Percentiles rank a stretch among this genome's conserved stretches.
Evolutionary conservation across 2,888 invertebrate genomes (phyloP).

Genomic region (Caenorhabditis drosophilae): DNA sequence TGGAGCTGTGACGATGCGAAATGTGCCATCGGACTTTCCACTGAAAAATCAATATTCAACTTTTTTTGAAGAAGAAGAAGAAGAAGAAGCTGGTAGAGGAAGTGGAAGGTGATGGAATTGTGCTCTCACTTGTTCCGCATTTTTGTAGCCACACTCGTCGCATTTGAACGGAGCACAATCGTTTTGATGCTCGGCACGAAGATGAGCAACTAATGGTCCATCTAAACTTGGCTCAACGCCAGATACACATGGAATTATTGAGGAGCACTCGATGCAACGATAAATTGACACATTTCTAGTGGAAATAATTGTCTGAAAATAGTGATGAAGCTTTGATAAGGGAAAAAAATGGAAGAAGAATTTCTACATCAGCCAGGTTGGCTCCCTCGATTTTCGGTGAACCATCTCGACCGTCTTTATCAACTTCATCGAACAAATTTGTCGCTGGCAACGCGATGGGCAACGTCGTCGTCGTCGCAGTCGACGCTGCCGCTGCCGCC

Average conservation of each 20-base stretch:
- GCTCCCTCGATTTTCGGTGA: too few species aligned
- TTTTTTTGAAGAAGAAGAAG: not conserved
- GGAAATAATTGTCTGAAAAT: not conserved
- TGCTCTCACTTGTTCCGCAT: not conserved
- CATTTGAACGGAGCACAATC: constrained; percentile 15
- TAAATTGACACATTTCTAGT: constrained; percentile 1
- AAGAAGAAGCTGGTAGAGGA: not conserved
- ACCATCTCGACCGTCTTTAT: too few species aligned
- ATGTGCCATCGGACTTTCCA: constrained; percentile 29
- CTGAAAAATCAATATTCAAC: too few species aligned
- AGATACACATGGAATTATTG: not conserved
- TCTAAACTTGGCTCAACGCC: not conserved
- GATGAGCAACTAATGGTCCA: constrained; percentile 2
- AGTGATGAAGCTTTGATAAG: not conserved
- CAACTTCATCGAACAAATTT: too few species aligned
- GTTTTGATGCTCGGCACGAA: not conserved
- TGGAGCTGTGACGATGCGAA: constrained; percentile 2
- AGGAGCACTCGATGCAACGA: constrained; percentile 9
- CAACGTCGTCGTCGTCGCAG: too few species aligned
- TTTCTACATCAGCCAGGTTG: too few species aligned
- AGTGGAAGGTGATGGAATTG: not conserved
- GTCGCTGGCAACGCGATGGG: too few species aligned
- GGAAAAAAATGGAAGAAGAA: not conserved
- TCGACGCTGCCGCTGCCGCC: not conserved
- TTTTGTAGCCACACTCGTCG: constrained; percentile 8